These are phyloP conservation scores for Cynopterus sphinx DNA, from an alignment of 2,797 vertebrate species.

Conservation along the genomic window DNA sequence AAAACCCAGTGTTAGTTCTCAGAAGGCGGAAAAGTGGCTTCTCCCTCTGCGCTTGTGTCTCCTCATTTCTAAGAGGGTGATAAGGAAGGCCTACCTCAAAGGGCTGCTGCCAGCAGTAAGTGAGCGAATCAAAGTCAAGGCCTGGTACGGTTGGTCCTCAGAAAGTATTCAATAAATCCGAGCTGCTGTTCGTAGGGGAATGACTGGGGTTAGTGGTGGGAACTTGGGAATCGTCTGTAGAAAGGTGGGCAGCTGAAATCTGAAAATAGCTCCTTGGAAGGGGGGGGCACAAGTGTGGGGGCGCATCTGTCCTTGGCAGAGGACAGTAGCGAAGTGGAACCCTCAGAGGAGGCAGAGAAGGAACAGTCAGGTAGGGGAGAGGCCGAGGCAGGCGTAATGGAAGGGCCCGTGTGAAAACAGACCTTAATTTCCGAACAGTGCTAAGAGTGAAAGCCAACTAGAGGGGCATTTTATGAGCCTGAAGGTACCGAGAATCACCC, in stretches of 20 bases:
- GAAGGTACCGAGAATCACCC: not conserved
- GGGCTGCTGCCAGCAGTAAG: not conserved
- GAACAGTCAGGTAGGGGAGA: not conserved
- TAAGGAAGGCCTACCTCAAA: not conserved
- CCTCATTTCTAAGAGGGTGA: not conserved
- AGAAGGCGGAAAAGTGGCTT: not conserved
- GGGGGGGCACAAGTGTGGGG: accelerated
- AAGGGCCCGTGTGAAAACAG: not conserved
- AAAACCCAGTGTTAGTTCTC: not conserved
- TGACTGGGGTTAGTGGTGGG: too few species aligned
- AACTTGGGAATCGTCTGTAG: not conserved
- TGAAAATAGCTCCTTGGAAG: not conserved
- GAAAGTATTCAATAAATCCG: not conserved
- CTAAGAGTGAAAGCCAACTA: not conserved
- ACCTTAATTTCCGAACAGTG: not conserved
- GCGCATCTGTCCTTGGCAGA: not conserved
- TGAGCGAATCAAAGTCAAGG: not conserved
- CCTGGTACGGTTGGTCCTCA: not conserved
- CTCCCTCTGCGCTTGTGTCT: not conserved
- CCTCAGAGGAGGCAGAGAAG: not conserved
- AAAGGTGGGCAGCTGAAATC: not conserved
- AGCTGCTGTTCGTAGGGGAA: not conserved
- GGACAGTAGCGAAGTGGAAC: not conserved
- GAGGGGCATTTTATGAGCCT: not conserved
- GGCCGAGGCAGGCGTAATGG: not conserved